Evolutionary conservation across 2,797 vertebrate genomes (phyloP).

Genomic region (Remorina albescens): DNA sequence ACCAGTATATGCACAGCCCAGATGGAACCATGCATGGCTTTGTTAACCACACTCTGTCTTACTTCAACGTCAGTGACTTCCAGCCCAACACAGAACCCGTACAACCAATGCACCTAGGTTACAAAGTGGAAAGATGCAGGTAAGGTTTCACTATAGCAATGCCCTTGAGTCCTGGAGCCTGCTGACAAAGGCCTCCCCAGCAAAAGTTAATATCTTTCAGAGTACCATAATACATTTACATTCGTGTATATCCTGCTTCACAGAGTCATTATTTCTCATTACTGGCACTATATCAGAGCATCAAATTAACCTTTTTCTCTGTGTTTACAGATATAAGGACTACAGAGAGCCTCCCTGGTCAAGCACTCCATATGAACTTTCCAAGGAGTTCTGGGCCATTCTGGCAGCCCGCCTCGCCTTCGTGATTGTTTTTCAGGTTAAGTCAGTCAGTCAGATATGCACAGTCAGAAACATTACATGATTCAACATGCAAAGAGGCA

Average conservation of each 20-base stretch:
- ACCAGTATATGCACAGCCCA: conserved; percentile 95
- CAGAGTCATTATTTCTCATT: not conserved
- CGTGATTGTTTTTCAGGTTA: conserved; percentile 96
- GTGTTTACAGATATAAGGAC: conserved; percentile 87
- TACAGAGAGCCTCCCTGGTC: conserved; percentile 95
- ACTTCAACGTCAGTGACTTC: conserved; percentile 96
- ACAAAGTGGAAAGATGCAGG: conserved; percentile 93
- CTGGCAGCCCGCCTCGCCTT: conserved; percentile 94
- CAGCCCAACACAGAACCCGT: conserved; percentile 89
- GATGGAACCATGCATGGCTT: conserved; percentile 96
- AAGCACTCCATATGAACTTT: conserved; percentile 90
- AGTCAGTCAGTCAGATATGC: not conserved
- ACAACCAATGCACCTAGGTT: conserved; percentile 87
- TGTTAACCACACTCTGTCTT: conserved; percentile 93
- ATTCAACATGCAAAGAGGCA: too few relatives aligned
- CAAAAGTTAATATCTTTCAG: not conserved
- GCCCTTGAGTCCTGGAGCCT: too few relatives aligned
- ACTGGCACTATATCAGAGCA: not conserved
- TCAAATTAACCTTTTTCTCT: not conserved
- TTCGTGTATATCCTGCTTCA: not conserved
- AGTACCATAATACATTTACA: not conserved
- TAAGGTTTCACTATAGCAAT: conserved; percentile 55
- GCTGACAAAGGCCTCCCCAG: too few relatives aligned
- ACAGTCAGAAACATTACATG: too few relatives aligned
- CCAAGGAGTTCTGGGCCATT: conserved; percentile 96